Evolutionary conservation across 2,888 invertebrate genomes (phyloP).

Genomic region (Archips crataeganus): DNA sequence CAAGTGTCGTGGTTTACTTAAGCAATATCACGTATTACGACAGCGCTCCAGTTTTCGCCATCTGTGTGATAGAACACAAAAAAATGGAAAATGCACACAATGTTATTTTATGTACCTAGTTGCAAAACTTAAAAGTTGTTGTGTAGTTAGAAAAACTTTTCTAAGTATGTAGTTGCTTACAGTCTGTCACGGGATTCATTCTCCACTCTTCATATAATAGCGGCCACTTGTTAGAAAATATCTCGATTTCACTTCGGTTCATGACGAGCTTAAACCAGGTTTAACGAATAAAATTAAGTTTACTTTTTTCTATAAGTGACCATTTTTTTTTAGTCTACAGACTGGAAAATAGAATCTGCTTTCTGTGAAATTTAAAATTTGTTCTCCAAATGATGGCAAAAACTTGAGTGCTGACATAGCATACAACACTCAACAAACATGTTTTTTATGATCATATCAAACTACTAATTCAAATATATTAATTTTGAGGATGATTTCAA

Average conservation of each 20-base stretch:
- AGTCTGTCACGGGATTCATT: no score
- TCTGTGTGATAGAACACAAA: not conserved
- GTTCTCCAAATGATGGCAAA: constrained; percentile 15
- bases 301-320: no score
- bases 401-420: constrained; percentile 22
- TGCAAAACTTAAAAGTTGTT: no score
- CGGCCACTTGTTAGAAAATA: no score
- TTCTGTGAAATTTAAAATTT: not conserved
- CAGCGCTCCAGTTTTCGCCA: constrained; percentile 20
- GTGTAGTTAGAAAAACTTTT: not conserved
- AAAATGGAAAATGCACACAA: not conserved
- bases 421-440: constrained; percentile 36
- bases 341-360: not conserved
- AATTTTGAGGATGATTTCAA: not conserved
- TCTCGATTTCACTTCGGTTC: no score
- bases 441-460: constrained; percentile 6
- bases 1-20: constrained; percentile 32
- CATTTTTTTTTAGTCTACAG: no score
- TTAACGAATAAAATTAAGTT: no score
- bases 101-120: not conserved
- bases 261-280: no score
- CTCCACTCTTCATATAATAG: no score
- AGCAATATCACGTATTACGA: constrained; percentile 34
- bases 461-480: not conserved
- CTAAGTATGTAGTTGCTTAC: not conserved